Conservation (phyloP, 2,113 vertebrate genomes). For the Peromyscus polionotus region DNA sequence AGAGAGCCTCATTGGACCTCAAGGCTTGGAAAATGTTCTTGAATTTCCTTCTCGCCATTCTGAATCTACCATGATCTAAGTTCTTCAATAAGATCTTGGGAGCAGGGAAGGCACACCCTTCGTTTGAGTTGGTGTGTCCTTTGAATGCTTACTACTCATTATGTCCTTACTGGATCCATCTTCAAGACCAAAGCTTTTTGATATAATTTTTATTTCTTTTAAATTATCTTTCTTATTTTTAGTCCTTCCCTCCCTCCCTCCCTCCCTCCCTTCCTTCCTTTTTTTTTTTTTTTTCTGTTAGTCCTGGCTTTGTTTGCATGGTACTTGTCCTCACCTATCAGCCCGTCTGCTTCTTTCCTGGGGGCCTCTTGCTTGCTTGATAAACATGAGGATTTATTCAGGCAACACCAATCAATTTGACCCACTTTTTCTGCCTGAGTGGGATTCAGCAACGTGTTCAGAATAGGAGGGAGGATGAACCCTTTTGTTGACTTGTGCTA, state of each 20-base stretch:
- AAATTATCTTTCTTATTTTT: not conserved
- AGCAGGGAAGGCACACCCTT: not conserved
- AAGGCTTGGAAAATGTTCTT: not conserved
- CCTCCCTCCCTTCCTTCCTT: not conserved
- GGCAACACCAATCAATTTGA: constrained; percentile 43
- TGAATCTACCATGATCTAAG: not conserved
- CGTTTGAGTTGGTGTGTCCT: not conserved
- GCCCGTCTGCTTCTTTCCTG: not conserved
- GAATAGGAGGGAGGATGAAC: not conserved
- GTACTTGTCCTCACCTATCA: not conserved
- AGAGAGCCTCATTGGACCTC: not conserved
- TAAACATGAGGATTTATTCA: not conserved
- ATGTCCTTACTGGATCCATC: rapidly evolving
- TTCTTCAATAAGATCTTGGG: not conserved
- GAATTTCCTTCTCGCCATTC: not conserved
- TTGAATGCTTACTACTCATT: not conserved
- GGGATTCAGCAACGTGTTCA: not conserved
- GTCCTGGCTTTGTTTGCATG: not conserved
- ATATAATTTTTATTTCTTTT: not conserved
- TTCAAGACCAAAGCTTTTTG: not conserved
- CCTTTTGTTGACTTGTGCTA: not conserved
- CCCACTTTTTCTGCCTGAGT: constrained; percentile 31
- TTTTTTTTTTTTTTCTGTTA: not conserved
- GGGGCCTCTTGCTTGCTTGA: not conserved
- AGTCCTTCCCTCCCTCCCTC: not conserved